phyloP scores from a whole-genome alignment of 2,888 invertebrate genomes.

The Euzophera pinguis region DNA sequence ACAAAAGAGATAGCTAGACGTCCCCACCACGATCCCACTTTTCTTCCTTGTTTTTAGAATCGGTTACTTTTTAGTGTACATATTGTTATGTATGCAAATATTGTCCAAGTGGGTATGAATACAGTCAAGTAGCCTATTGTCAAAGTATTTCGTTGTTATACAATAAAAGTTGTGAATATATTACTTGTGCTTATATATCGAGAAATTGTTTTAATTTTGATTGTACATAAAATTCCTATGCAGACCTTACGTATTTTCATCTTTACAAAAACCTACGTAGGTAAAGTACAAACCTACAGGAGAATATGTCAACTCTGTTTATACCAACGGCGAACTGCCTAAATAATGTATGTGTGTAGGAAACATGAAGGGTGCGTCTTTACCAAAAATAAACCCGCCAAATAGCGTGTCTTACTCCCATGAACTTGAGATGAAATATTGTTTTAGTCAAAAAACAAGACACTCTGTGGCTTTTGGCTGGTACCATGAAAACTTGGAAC shows the following conservation, averaged over 20 bases:
- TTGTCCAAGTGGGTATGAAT: too few relatives aligned
- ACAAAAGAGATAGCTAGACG: too few relatives aligned
- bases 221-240: too few relatives aligned
- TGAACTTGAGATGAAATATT: constrained; percentile 60
- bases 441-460: constrained; percentile 50
- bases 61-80: too few relatives aligned
- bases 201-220: too few relatives aligned
- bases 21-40: too few relatives aligned
- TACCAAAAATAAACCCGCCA: constrained; percentile 39
- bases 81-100: too few relatives aligned
- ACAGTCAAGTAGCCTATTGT: too few relatives aligned
- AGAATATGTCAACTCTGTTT: constrained; percentile 3
- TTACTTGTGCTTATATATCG: too few relatives aligned
- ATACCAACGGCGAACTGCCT: constrained; percentile 15
- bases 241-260: neutral
- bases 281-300: neutral
- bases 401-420: constrained; percentile 43
- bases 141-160: too few relatives aligned
- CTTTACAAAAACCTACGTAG: neutral
- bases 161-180: too few relatives aligned
- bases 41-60: too few relatives aligned
- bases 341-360: constrained; percentile 43
- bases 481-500: constrained; percentile 39
- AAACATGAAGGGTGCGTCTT: constrained; percentile 40
- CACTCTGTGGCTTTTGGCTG: constrained; percentile 37